A percentile compares a stretch with the other conserved stretches of the same genome.
phyloP scores from a whole-genome alignment of 2,888 invertebrate genomes.

The Xestia c-nigrum region DNA sequence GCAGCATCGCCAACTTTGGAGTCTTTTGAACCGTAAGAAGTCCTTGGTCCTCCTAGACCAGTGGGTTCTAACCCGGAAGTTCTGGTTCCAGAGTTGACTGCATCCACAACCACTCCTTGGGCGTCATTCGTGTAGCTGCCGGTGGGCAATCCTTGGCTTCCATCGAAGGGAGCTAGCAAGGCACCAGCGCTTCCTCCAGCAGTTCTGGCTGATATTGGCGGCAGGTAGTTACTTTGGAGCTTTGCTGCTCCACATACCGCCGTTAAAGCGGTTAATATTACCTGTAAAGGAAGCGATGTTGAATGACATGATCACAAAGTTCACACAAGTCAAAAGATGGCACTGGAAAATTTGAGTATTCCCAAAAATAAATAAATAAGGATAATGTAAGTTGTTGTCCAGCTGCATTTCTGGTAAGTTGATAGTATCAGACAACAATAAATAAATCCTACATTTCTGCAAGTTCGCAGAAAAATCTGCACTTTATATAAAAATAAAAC shows the following conservation, averaged over 20 bases:
- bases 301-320: neutral
- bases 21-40: slow-evolving; percentile 82
- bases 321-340: neutral
- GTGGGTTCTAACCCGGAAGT: slow-evolving; percentile 73
- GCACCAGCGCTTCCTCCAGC: slow-evolving; percentile 81
- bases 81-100: slow-evolving; percentile 81
- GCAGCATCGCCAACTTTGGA: slow-evolving; percentile 88
- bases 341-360: too few relatives aligned
- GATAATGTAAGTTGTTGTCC: neutral
- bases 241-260: slow-evolving; percentile 84
- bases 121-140: slow-evolving; percentile 83
- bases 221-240: slow-evolving; percentile 81
- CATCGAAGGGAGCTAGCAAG: slow-evolving; percentile 76
- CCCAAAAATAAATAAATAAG: neutral
- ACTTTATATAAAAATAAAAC: slow-evolving; percentile 13
- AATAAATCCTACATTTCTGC: slow-evolving; percentile 9
- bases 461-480: slow-evolving; percentile 14
- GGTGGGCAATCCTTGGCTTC: slow-evolving; percentile 66
- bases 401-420: neutral
- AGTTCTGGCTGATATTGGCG: slow-evolving; percentile 79
- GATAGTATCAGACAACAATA: slow-evolving; percentile 16
- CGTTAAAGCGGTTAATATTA: slow-evolving; percentile 81
- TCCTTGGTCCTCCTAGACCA: slow-evolving; percentile 82
- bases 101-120: slow-evolving; percentile 87
- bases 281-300: slow-evolving; percentile 69